Evolutionary conservation across 2,113 vertebrate genomes (phyloP).

Genomic region (Scytalopus superciliaris): DNA sequence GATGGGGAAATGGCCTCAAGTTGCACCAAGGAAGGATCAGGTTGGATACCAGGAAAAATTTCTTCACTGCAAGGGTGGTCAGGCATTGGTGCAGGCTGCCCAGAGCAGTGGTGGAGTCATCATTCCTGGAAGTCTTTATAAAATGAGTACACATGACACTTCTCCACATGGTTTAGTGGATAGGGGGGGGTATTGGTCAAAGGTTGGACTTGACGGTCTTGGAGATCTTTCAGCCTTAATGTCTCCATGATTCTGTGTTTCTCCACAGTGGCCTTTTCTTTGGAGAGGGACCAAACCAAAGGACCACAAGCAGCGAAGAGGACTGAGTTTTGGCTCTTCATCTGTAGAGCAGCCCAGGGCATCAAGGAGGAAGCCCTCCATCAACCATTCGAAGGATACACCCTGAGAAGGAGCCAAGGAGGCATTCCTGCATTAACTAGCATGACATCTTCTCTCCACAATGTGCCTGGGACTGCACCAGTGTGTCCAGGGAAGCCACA

Average conservation of each 20-base stretch:
- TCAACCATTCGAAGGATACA: not conserved
- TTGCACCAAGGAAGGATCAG: not conserved
- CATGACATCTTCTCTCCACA: not conserved
- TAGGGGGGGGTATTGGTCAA: not conserved
- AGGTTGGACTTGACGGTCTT: not conserved
- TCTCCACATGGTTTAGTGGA: not conserved
- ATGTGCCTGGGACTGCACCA: not conserved
- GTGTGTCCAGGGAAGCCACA: not conserved
- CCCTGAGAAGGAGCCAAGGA: not conserved
- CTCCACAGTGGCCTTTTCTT: not conserved
- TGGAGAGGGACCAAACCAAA: not conserved
- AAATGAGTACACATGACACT: not conserved
- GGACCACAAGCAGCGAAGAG: not conserved
- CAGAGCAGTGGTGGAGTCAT: not conserved
- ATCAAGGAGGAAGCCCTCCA: not conserved
- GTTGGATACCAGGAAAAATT: not conserved
- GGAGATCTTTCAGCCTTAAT: not conserved
- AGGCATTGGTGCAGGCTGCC: not conserved
- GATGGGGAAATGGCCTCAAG: fast-evolving
- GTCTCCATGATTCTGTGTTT: not conserved
- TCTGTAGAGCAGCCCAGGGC: not conserved
- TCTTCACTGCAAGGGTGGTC: not conserved
- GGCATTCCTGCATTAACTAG: not conserved
- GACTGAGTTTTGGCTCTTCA: not conserved
- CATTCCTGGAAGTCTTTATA: not conserved